phyloP scores from a whole-genome alignment of 2,888 invertebrate genomes.

The Ligdia adustata region DNA sequence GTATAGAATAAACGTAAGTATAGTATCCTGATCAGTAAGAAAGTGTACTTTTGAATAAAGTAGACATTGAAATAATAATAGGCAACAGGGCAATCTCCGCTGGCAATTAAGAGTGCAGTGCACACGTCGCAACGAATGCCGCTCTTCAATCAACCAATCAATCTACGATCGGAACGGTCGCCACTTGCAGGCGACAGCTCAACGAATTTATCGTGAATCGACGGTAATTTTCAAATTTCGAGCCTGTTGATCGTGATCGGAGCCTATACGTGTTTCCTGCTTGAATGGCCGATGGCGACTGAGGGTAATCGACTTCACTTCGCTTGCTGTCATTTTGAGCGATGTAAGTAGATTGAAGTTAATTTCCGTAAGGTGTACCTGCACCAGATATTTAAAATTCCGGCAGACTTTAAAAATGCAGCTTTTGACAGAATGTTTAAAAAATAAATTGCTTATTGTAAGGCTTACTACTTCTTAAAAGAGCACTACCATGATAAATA shows the following conservation, averaged over 20 bases:
- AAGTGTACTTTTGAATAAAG: slow-evolving; percentile 1
- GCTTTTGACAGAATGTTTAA: too few relatives aligned
- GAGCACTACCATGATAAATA: too few relatives aligned
- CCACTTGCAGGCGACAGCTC: slow-evolving; percentile 80
- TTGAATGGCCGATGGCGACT: slow-evolving; percentile 30
- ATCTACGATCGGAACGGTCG: slow-evolving; percentile 80
- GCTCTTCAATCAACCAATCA: slow-evolving; percentile 84
- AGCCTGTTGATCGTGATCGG: slow-evolving; percentile 70
- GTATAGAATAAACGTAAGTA: too few relatives aligned
- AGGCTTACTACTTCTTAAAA: too few relatives aligned
- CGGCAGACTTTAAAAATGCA: too few relatives aligned
- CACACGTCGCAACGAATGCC: slow-evolving; percentile 76
- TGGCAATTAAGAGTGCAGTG: slow-evolving; percentile 78
- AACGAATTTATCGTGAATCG: slow-evolving; percentile 78
- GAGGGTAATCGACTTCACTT: too few relatives aligned
- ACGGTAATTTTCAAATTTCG: slow-evolving; percentile 78
- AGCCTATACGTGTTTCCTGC: slow-evolving; percentile 7
- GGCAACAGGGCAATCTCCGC: slow-evolving; percentile 73
- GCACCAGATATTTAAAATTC: too few relatives aligned
- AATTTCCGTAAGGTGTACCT: too few relatives aligned
- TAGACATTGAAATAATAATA: slow-evolving; percentile 52
- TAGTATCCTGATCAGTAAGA: too few relatives aligned
- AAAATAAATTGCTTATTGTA: too few relatives aligned
- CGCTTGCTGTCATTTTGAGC: too few relatives aligned
- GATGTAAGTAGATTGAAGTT: too few relatives aligned